Conservation (phyloP, 2,113 vertebrate genomes). For the Xiphophorus maculatus region DNA sequence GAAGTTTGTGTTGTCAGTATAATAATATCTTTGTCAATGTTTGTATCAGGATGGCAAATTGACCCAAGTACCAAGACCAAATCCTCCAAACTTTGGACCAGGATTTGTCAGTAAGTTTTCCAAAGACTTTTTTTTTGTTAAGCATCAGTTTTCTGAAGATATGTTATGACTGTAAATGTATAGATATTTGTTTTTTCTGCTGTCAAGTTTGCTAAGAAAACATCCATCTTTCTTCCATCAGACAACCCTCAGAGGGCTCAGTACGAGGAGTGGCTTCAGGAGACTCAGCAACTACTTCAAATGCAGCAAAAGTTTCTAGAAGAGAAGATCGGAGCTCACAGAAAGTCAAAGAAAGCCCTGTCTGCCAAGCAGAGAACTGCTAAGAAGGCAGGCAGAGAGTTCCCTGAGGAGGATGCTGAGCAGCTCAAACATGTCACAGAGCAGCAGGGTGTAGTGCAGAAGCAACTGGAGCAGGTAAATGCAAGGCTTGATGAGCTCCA, state of each 20-base stretch:
- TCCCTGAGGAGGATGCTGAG: slow-evolving; percentile 96
- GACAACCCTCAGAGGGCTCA: slow-evolving; percentile 94
- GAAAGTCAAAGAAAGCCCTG: slow-evolving; percentile 98
- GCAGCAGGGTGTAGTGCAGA: slow-evolving; percentile 97
- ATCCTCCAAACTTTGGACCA: slow-evolving; percentile 95
- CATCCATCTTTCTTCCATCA: slow-evolving; percentile 59
- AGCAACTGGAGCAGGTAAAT: slow-evolving; percentile 96
- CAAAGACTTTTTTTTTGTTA: slow-evolving; percentile 1
- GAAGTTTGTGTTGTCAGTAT: not conserved
- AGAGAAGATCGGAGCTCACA: slow-evolving; percentile 95
- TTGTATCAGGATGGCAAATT: slow-evolving; percentile 89
- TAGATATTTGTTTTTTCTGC: slow-evolving; percentile 41
- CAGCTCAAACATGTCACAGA: slow-evolving; percentile 98
- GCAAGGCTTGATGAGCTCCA: slow-evolving; percentile 42
- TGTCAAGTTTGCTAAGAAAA: slow-evolving; percentile 52
- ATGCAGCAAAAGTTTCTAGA: slow-evolving; percentile 99
- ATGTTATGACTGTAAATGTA: slow-evolving; percentile 38
- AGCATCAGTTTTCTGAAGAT: slow-evolving; percentile 31
- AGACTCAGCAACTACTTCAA: slow-evolving; percentile 97
- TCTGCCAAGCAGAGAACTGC: slow-evolving; percentile 98
- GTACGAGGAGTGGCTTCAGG: slow-evolving; percentile 98
- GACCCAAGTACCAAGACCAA: slow-evolving; percentile 91
- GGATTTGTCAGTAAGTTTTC: slow-evolving; percentile 82
- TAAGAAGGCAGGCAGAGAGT: slow-evolving; percentile 96
- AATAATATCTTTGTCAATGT: slow-evolving; percentile 16